Percentiles rank a stretch among this genome's conserved stretches.
Conservation (phyloP, 2,797 vertebrate species). For the Rhadinocentrus ornatus region DNA sequence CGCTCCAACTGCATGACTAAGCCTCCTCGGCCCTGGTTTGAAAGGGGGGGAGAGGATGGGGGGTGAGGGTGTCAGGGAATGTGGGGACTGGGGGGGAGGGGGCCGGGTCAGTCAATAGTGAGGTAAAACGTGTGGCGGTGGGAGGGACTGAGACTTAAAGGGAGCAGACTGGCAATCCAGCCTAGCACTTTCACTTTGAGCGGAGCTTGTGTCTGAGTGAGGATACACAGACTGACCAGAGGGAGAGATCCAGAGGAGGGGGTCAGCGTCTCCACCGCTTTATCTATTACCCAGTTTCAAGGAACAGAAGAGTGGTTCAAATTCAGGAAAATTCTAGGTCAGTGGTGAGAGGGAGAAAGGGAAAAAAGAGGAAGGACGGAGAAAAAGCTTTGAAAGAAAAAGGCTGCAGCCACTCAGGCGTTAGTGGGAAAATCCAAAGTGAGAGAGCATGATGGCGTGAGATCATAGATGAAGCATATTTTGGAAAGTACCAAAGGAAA, state of each 20-base stretch:
- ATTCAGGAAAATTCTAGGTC: conserved; percentile 72
- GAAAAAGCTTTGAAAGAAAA: conserved; percentile 61
- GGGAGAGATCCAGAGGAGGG: conserved; percentile 53
- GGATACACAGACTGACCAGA: conserved; percentile 64
- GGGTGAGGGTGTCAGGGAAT: conserved; percentile 70
- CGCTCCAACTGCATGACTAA: conserved; percentile 81
- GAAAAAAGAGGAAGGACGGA: conserved; percentile 35
- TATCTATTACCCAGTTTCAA: conserved; percentile 67
- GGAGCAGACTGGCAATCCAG: conserved; percentile 70
- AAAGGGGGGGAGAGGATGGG: conserved; percentile 45
- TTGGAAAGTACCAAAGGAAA: conserved; percentile 77
- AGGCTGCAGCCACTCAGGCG: conserved; percentile 62
- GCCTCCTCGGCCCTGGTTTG: conserved; percentile 60
- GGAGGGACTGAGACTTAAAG: conserved; percentile 79
- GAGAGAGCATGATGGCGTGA: conserved; percentile 69
- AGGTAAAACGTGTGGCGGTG: conserved; percentile 79
- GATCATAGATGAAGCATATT: conserved; percentile 60
- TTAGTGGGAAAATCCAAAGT: conserved; percentile 79
- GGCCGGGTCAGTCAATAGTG: conserved; percentile 73
- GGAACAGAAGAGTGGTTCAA: conserved; percentile 54
- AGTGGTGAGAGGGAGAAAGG: conserved; percentile 47
- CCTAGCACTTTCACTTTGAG: conserved; percentile 83
- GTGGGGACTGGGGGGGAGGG: conserved; percentile 68
- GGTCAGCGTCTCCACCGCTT: conserved; percentile 56
- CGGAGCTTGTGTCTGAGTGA: conserved; percentile 54